A percentile compares a stretch with the other conserved stretches of the same genome.
Conservation (phyloP, 2,888 invertebrate genomes). For the Sarcophaga subvicina region DNA sequence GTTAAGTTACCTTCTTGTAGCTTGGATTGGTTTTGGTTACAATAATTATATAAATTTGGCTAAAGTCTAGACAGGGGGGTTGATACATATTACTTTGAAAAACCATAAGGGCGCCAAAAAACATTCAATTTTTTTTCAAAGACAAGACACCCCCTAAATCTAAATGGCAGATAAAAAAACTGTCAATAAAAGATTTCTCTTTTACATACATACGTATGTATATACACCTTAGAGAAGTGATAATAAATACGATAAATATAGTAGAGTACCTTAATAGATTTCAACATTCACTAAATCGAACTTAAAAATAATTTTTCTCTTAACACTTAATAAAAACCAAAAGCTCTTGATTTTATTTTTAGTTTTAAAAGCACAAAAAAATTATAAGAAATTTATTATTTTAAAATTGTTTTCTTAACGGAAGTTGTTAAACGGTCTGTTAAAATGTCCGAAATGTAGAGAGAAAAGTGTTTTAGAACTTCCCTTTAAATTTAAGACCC, state of each 20-base stretch:
- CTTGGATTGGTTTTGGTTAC: background rate
- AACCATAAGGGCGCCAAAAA: background rate
- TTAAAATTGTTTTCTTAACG: constrained; percentile 53
- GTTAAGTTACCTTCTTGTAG: background rate
- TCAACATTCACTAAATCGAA: too few species aligned
- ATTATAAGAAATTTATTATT: constrained; percentile 53
- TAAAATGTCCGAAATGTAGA: constrained; percentile 1
- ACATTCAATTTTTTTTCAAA: background rate
- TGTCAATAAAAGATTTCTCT: background rate
- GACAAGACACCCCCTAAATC: background rate
- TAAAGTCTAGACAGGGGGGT: constrained; percentile 59
- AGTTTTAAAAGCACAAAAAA: background rate
- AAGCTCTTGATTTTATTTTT: too few species aligned
- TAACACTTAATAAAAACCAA: constrained; percentile 21
- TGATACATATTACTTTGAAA: background rate
- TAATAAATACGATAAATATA: too few species aligned
- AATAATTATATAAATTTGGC: constrained; percentile 56
- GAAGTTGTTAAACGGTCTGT: constrained; percentile 66
- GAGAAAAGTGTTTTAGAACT: constrained; percentile 58
- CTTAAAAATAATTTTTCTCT: background rate
- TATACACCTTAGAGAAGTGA: too few species aligned
- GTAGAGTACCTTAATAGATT: too few species aligned
- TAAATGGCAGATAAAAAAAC: constrained; percentile 1
- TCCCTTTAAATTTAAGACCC: constrained; percentile 43
- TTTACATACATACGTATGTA: too few species aligned